Evolutionary conservation across 2,113 vertebrate genomes (phyloP).

Genomic region (Rhinichthys klamathensis): DNA sequence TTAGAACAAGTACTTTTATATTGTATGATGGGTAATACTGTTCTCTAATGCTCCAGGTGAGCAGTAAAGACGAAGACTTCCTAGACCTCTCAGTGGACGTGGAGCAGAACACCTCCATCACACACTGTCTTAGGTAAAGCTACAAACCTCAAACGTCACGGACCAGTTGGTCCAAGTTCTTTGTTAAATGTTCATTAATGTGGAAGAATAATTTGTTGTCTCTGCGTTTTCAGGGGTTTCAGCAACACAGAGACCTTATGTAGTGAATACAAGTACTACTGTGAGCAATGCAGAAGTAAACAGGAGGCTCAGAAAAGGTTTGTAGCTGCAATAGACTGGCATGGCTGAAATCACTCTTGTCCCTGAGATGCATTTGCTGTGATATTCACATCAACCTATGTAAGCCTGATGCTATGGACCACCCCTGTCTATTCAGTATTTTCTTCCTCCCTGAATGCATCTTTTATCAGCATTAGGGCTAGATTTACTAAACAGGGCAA

Average conservation of each 20-base stretch:
- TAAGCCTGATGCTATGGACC: background rate
- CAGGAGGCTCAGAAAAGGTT: constrained; percentile 95
- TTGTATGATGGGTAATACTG: background rate
- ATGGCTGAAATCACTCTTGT: background rate
- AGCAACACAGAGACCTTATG: constrained; percentile 93
- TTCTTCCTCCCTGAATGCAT: background rate
- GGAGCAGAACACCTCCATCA: constrained; percentile 95
- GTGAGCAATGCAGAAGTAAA: constrained; percentile 93
- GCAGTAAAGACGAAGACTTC: constrained; percentile 95
- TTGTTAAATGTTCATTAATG: background rate
- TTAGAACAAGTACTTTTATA: background rate
- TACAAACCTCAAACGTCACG: background rate
- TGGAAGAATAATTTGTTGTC: background rate
- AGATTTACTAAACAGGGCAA: too few relatives aligned
- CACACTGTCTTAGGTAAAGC: constrained; percentile 88
- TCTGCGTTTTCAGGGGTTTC: constrained; percentile 81
- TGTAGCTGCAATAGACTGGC: constrained; percentile 34
- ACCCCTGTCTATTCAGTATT: background rate
- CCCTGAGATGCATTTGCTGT: background rate
- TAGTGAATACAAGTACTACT: constrained; percentile 94
- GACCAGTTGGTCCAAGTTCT: background rate
- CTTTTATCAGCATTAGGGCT: too few relatives aligned
- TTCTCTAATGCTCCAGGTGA: constrained; percentile 76
- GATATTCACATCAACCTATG: background rate
- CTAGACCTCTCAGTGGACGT: constrained; percentile 92